These are phyloP conservation scores for Nomada flava DNA, from an alignment of 2,888 invertebrate species.

Conservation along the genomic window DNA sequence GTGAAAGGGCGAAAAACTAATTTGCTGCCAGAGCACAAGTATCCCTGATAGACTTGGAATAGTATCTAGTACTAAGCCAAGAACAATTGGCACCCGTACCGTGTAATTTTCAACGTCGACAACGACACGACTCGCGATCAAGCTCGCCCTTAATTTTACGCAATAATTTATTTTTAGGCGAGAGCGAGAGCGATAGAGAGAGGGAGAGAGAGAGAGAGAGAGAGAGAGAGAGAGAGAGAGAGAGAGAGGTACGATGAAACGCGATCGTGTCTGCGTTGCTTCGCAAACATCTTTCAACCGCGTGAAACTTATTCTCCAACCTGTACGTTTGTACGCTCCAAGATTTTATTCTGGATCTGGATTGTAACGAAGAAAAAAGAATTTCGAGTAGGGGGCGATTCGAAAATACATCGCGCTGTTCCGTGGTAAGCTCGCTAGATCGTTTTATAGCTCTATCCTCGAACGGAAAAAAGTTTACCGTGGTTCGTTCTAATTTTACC, in stretches of 20 bases:
- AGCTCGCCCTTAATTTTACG: conserved; percentile 49
- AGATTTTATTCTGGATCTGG: too few relatives aligned
- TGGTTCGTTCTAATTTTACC: conserved; percentile 56
- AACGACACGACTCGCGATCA: conserved; percentile 4
- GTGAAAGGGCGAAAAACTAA: background rate
- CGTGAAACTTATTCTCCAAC: background rate
- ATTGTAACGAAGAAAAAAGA: background rate
- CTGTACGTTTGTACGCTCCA: too few relatives aligned
- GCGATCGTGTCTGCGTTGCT: conserved; percentile 1
- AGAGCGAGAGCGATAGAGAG: background rate
- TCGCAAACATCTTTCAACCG: conserved; percentile 1
- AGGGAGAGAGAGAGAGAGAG: too few relatives aligned
- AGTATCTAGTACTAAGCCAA: conserved; percentile 22
- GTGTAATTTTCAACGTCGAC: conserved; percentile 9
- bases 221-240: too few relatives aligned
- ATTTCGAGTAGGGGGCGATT: background rate
- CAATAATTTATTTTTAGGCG: conserved; percentile 45
- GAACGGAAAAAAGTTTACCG: conserved; percentile 26
- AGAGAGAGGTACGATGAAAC: conserved; percentile 3
- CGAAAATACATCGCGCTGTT: conserved; percentile 27
- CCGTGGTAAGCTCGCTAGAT: conserved; percentile 16
- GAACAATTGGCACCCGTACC: conserved; percentile 49
- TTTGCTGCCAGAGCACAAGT: conserved; percentile 1
- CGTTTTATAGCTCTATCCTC: conserved; percentile 32
- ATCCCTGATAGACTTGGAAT: conserved; percentile 31